These are phyloP conservation scores for Anableps anableps DNA, from an alignment of 2,797 vertebrate species.

Conservation along the genomic window DNA sequence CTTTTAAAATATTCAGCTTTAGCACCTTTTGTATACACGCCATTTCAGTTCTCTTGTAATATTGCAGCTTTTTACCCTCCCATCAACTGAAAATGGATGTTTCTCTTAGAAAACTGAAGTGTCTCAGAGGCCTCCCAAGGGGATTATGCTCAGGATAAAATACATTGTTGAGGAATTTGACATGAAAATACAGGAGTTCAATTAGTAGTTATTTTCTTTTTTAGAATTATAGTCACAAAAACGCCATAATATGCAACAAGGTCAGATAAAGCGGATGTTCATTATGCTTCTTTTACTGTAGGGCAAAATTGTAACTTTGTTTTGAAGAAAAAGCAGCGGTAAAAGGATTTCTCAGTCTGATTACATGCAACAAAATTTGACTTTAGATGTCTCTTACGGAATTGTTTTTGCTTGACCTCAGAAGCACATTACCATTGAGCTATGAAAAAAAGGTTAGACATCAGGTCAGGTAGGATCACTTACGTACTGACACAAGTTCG, in stretches of 20 bases:
- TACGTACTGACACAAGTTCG: background rate
- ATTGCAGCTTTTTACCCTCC: constrained; percentile 20
- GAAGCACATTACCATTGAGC: background rate
- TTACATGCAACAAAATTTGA: background rate
- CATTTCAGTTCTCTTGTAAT: constrained; percentile 38
- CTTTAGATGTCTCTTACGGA: background rate
- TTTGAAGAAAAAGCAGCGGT: background rate
- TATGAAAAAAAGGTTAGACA: background rate
- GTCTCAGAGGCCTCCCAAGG: constrained; percentile 18
- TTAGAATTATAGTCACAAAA: background rate
- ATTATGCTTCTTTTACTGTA: background rate
- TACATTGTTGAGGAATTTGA: constrained; percentile 14
- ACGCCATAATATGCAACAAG: background rate
- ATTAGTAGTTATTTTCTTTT: background rate
- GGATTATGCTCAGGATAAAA: constrained; percentile 9
- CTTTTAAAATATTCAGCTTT: constrained; percentile 64
- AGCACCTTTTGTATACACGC: constrained; percentile 50
- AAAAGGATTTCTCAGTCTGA: background rate
- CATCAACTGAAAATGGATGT: constrained; percentile 18
- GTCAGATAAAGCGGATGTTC: background rate
- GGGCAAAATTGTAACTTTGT: background rate
- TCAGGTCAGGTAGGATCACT: background rate
- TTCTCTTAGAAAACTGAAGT: constrained; percentile 24
- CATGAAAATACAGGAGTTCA: background rate
- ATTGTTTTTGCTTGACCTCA: background rate